Conservation (phyloP, 1,140 invertebrate genomes). For the Brachionus plicatilis region DNA sequence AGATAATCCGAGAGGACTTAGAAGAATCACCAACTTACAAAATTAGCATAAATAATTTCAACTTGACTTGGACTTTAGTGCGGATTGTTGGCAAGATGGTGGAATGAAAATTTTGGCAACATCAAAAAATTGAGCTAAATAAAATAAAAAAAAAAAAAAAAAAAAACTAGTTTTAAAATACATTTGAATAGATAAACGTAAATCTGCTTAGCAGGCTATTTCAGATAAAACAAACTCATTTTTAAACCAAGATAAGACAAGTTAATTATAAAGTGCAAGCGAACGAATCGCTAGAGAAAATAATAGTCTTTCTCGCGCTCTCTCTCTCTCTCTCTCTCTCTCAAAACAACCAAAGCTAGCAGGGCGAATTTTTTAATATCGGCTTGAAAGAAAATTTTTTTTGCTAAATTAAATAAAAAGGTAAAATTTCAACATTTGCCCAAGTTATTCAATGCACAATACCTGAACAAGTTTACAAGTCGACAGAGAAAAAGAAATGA, state of each 20-base stretch:
- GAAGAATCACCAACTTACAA: not conserved
- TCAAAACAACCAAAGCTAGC: not conserved
- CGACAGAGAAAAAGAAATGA: not conserved
- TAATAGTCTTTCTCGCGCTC: not conserved
- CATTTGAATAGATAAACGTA: not conserved
- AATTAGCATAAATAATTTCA: not conserved
- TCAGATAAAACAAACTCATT: not conserved
- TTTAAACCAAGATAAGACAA: not conserved
- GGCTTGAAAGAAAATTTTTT: not conserved
- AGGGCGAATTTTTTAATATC: not conserved
- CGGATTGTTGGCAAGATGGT: not conserved
- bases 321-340: too few relatives aligned
- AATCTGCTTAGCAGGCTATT: not conserved
- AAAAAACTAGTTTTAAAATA: not conserved
- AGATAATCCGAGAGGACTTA: not conserved
- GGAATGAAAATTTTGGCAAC: not conserved
- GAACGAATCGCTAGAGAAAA: not conserved
- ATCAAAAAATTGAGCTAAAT: not conserved
- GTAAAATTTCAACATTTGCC: not conserved
- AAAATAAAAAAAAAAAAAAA: not conserved
- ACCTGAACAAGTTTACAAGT: not conserved
- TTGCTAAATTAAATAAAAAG: conserved; percentile 1
- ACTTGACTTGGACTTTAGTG: not conserved
- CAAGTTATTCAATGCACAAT: not conserved
- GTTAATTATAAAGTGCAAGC: not conserved